Conservation (phyloP, 37 sponge, comb jelly and placozoan genomes). For the Tethya wilhelma region DNA sequence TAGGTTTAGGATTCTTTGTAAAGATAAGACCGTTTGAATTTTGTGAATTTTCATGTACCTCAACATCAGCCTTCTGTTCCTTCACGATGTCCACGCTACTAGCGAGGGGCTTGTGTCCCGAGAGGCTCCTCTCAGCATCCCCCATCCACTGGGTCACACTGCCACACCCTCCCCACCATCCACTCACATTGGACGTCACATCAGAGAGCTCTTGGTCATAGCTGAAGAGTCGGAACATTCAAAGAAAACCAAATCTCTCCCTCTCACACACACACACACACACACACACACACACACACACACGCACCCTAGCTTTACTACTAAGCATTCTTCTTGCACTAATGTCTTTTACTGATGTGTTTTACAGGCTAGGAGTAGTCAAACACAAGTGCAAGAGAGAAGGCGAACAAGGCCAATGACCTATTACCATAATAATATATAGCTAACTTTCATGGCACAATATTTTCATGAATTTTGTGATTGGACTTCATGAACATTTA, state of each 20-base stretch:
- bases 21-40: no score
- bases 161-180: constrained; percentile 53
- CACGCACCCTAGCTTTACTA: background rate
- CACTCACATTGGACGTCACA: constrained; percentile 11
- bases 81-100: constrained; percentile 29
- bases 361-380: background rate
- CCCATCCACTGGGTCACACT: constrained; percentile 9
- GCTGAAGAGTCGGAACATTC: constrained; percentile 30
- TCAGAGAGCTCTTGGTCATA: constrained; percentile 31
- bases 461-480: no score
- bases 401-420: background rate
- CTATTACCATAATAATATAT: background rate
- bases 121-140: constrained; percentile 11
- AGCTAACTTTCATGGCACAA: background rate
- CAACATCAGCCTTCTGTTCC: constrained; percentile 21
- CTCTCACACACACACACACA: background rate
- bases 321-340: no score
- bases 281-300: background rate
- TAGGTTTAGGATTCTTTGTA: no score
- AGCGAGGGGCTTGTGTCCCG: constrained; percentile 32
- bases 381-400: background rate
- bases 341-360: no score
- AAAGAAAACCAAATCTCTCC: background rate
- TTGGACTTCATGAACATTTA: no score
- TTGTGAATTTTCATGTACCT: constrained; percentile 14